phyloP scores from a whole-genome alignment of 2,113 vertebrate species.

The Thinocorus orbignyianus region DNA sequence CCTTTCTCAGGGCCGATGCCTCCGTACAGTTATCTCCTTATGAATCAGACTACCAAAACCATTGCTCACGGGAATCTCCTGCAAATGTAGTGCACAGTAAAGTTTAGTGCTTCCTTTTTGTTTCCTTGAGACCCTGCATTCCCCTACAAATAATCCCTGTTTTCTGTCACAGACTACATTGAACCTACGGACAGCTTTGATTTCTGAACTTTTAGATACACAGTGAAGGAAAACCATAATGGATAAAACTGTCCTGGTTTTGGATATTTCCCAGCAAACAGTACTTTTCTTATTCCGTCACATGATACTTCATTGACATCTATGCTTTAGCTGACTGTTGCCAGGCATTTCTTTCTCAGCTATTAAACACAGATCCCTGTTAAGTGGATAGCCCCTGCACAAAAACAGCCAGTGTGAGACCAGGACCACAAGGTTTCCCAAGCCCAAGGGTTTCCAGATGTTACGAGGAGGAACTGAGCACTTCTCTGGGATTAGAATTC shows the following conservation, averaged over 20 bases:
- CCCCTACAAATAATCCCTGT: not conserved
- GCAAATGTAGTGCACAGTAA: not conserved
- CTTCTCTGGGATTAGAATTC: not conserved
- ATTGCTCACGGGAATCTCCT: not conserved
- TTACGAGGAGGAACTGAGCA: not conserved
- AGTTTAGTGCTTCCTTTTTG: not conserved
- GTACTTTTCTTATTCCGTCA: not conserved
- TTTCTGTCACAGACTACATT: not conserved
- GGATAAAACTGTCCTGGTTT: not conserved
- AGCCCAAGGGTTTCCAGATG: not conserved
- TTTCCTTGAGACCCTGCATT: not conserved
- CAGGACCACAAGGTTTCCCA: not conserved
- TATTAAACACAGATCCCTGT: not conserved
- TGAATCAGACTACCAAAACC: not conserved
- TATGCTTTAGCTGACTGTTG: not conserved
- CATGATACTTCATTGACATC: not conserved
- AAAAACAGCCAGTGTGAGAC: not conserved
- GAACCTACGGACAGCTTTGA: rapidly evolving
- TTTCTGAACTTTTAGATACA: not conserved
- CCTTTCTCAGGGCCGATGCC: not conserved
- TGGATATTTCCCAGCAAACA: not conserved
- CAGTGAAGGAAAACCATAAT: not conserved
- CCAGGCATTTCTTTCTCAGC: not conserved
- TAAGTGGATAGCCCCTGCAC: not conserved
- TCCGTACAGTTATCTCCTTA: not conserved